Evolutionary conservation across 64 coral and sea anemone genomes (phyloP).

Genomic region (Orbicella faveolata): DNA sequence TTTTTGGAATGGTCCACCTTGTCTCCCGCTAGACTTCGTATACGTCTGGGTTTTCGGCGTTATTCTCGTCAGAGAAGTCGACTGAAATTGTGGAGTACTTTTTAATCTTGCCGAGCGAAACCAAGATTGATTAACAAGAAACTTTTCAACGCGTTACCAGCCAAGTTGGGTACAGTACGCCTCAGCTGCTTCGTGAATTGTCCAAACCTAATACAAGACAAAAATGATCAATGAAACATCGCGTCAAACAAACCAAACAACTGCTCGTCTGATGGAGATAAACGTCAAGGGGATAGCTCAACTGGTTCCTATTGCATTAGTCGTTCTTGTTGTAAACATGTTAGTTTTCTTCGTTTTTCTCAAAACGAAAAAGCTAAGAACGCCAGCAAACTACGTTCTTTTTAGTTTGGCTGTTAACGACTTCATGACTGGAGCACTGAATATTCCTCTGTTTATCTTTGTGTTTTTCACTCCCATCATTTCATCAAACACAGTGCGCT

Average conservation of each 20-base stretch:
- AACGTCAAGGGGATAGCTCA: not conserved
- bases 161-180: not conserved
- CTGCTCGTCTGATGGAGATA: not conserved
- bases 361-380: slow-evolving; percentile 6
- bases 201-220: not conserved
- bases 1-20: no score
- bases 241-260: not conserved
- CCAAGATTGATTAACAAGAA: no score
- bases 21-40: no score
- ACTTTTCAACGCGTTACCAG: no score
- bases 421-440: slow-evolving; percentile 22
- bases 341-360: slow-evolving; percentile 14
- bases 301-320: slow-evolving; percentile 13
- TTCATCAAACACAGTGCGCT: not conserved
- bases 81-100: no score
- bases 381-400: slow-evolving; percentile 15
- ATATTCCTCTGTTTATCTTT: slow-evolving; percentile 24
- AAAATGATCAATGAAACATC: not conserved
- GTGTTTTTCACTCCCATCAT: not conserved
- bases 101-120: no score
- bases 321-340: not conserved
- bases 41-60: no score
- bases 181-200: no score
- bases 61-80: no score
- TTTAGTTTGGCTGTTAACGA: slow-evolving; percentile 17